These are phyloP conservation scores for Drosophila engyochracea DNA, from an alignment of 2,888 invertebrate genomes.

Conservation along the genomic window DNA sequence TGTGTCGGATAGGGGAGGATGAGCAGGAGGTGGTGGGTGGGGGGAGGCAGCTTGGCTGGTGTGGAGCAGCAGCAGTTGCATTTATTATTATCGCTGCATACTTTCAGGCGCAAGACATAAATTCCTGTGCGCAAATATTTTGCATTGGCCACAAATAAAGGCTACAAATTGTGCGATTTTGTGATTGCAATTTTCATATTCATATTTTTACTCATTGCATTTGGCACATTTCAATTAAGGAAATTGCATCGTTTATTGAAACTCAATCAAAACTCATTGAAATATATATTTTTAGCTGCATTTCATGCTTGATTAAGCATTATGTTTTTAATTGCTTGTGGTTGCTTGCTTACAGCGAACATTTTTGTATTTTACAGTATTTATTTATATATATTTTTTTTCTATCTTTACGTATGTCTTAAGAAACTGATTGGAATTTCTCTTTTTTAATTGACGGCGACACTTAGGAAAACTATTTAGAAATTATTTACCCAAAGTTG, in stretches of 20 bases:
- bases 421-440: background rate
- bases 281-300: background rate
- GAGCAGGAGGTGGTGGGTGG: too few species aligned
- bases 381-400: background rate
- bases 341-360: background rate
- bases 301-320: slow-evolving; percentile 16
- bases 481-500: background rate
- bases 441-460: background rate
- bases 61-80: slow-evolving; percentile 41
- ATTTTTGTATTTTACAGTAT: background rate
- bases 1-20: background rate
- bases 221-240: slow-evolving; percentile 64
- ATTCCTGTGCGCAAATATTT: slow-evolving; percentile 39
- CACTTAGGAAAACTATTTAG: background rate
- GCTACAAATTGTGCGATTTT: slow-evolving; percentile 14
- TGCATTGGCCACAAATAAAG: slow-evolving; percentile 32
- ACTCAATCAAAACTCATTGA: slow-evolving; percentile 4
- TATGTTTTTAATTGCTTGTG: slow-evolving; percentile 15
- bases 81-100: slow-evolving; percentile 66
- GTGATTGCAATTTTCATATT: slow-evolving; percentile 45
- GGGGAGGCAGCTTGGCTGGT: background rate
- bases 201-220: slow-evolving; percentile 63
- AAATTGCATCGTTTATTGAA: slow-evolving; percentile 53
- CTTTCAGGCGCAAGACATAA: slow-evolving; percentile 64
- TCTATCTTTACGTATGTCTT: background rate